Percentiles rank a stretch among this genome's conserved stretches.
Evolutionary conservation across 2,888 invertebrate species (phyloP).

Genomic region (Drosophila conformis): DNA sequence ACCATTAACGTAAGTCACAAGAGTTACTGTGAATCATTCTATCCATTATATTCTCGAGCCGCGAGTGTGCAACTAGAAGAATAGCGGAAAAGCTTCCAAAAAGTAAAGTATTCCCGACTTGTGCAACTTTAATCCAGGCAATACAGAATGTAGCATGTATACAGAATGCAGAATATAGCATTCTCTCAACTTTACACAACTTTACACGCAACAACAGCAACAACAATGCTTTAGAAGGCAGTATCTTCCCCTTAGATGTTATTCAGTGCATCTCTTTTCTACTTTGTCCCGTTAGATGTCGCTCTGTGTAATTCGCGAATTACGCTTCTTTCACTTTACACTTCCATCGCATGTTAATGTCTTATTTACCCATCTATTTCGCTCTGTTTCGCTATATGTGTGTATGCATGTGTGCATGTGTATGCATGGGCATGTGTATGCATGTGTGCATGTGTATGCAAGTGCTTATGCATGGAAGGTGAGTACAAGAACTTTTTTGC

Average conservation of each 20-base stretch:
- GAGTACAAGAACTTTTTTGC: neutral
- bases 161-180: neutral
- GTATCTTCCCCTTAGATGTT: neutral
- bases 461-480: neutral
- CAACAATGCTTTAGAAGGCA: neutral
- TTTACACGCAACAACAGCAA: too few relatives aligned
- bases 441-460: neutral
- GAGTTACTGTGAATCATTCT: neutral
- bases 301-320: neutral
- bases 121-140: neutral
- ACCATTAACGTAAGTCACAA: slow-evolving; percentile 88
- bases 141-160: neutral
- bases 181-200: neutral
- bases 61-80: neutral
- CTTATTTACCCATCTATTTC: neutral
- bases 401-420: neutral
- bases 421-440: neutral
- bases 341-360: neutral
- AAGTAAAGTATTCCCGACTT: neutral
- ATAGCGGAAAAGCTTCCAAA: neutral
- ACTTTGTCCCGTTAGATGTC: neutral
- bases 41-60: neutral
- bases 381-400: neutral
- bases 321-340: neutral
- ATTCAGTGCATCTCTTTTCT: neutral